Base-by-base conservation (phyloP, 2,113 vertebrate genomes). In the Plecturocebus donacophilus region DNA sequence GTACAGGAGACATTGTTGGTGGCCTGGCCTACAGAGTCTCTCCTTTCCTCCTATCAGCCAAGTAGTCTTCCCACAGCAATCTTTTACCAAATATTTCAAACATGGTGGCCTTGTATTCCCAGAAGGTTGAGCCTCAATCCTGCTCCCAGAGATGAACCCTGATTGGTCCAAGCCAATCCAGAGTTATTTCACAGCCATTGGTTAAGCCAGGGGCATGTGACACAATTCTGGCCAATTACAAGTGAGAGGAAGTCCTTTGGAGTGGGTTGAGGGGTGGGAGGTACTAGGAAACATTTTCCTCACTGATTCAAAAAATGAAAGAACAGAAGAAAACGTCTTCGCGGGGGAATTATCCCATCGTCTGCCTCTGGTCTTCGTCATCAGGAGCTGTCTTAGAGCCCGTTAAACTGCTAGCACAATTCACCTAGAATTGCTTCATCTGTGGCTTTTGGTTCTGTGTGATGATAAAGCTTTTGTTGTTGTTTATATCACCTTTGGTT, bases 221-320 rank as follows among this genome's bases (percentile, higher is more conserved):
- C 23, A 21, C 3, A 49, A 45, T 76, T 49, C 82, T 87, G 76
- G 27, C 54, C 81, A 68, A 75, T 56, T 54, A 87, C 45, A 91
- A 11, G 5, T 19, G 30, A 87, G 30, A 2, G 42, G 19, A 80
- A 52, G 80, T 70, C 40, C 77, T 20, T 16, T 32, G 52, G 14
- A 3, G 52, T 17, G 32, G 7, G 13, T 16, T 2, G 2, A 3
- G 4, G 3, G 12, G 0, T 6, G 38, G 9, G 20, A 23, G 3
- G 4, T 21, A 56, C 54, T 68, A 42, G 17, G 75, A 73, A 81
- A 86, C 32, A 21, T 80, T 40, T 10, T 27, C 13, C 45, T 91
- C 8, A 20, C n/a, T 52, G 42, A 64, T 52, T 32, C 10, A 56
- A 45, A 80, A 82, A 64, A n/a, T 4, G 21, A 40, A 54, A 40